phyloP scores from a whole-genome alignment of 1,140 invertebrate species.

The Ruditapes philippinarum region DNA sequence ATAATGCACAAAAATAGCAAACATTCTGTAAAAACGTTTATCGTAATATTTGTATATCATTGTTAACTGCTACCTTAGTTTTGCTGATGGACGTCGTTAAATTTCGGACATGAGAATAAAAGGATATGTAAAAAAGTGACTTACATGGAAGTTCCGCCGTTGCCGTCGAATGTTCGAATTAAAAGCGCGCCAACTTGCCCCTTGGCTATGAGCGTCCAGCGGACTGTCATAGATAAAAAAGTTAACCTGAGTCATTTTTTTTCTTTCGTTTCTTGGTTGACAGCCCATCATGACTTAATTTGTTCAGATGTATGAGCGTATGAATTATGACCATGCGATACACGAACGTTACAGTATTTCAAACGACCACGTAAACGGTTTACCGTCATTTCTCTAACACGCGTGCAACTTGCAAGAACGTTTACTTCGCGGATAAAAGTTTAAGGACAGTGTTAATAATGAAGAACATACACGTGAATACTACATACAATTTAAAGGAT shows the following conservation, averaged over 20 bases:
- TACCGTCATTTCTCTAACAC: constrained; percentile 27
- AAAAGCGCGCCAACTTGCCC: constrained; percentile 38
- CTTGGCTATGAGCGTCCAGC: constrained; percentile 1
- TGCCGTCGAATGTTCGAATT: background rate
- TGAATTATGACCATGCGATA: constrained; percentile 59
- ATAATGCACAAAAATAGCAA: no score
- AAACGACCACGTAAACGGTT: constrained; percentile 44
- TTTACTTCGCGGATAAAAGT: background rate
- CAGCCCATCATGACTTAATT: constrained; percentile 65
- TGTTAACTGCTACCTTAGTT: background rate
- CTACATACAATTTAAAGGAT: background rate
- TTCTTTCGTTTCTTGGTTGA: constrained; percentile 58
- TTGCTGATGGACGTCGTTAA: constrained; percentile 10
- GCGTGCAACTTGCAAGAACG: constrained; percentile 25
- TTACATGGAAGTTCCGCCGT: constrained; percentile 37
- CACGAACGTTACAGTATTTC: constrained; percentile 12
- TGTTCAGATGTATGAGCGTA: constrained; percentile 24
- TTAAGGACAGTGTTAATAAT: background rate
- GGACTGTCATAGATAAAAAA: constrained; percentile 29
- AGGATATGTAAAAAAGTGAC: constrained; percentile 32
- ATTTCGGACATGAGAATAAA: constrained; percentile 20
- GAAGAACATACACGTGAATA: background rate
- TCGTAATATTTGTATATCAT: background rate
- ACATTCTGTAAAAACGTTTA: background rate
- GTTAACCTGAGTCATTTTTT: constrained; percentile 5